A percentile compares a stretch with the other conserved stretches of the same genome.
These are phyloP conservation scores for Melanotaenia duboulayi DNA, from an alignment of 2,113 vertebrate genomes.

Conservation along the genomic window DNA sequence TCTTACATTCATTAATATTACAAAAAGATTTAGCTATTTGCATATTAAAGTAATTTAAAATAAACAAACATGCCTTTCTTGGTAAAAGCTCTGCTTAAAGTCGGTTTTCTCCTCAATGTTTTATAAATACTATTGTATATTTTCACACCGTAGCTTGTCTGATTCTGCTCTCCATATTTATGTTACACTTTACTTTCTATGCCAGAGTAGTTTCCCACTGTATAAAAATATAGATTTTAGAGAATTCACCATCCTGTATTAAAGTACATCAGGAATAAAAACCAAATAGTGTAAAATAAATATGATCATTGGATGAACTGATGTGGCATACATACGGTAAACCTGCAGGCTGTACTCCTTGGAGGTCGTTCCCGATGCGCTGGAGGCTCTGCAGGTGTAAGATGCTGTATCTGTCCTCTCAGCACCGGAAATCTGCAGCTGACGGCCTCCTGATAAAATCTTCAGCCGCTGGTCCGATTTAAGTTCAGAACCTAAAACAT, in stretches of 20 bases:
- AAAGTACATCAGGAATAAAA: background rate
- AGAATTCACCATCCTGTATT: background rate
- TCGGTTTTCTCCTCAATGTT: too few relatives aligned
- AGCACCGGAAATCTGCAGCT: slow-evolving; percentile 89
- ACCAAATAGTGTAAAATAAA: background rate
- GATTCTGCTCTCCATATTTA: too few relatives aligned
- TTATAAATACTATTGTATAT: too few relatives aligned
- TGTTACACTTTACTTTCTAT: background rate
- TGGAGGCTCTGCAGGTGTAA: slow-evolving; percentile 90
- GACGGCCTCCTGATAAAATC: slow-evolving; percentile 91
- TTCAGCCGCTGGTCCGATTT: slow-evolving; percentile 81
- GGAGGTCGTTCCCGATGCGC: slow-evolving; percentile 83
- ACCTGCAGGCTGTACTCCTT: slow-evolving; percentile 93
- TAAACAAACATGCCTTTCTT: background rate
- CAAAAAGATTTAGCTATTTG: too few relatives aligned
- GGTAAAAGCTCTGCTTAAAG: too few relatives aligned
- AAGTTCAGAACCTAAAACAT: slow-evolving; percentile 82
- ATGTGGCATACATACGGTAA: slow-evolving; percentile 82
- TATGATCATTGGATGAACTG: background rate
- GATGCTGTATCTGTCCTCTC: slow-evolving; percentile 86
- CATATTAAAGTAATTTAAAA: too few relatives aligned
- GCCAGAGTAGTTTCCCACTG: background rate
- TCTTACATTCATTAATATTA: background rate
- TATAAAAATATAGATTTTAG: background rate
- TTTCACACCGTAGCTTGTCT: too few relatives aligned